Evolutionary conservation across 1,140 invertebrate species (phyloP).

Genomic region (Bactericera cockerelli): DNA sequence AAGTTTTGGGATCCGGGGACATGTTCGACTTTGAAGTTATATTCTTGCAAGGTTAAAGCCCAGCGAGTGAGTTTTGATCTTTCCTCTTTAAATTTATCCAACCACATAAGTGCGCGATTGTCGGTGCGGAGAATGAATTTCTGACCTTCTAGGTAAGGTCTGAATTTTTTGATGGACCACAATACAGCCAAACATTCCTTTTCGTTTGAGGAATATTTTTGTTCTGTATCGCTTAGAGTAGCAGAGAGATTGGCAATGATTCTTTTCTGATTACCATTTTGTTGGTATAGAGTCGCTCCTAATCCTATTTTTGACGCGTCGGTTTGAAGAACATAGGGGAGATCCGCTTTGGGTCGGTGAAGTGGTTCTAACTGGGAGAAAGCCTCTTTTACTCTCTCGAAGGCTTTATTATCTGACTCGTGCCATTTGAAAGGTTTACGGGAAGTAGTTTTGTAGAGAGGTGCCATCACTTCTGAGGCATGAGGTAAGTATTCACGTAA

Average conservation of each 20-base stretch:
- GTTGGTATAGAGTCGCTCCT: background rate
- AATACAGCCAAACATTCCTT: conserved; percentile 31
- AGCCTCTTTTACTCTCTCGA: background rate
- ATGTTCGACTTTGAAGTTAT: conserved; percentile 20
- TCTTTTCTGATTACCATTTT: background rate
- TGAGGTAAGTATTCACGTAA: background rate
- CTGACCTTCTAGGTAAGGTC: conserved; percentile 23
- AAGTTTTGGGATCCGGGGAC: conserved; percentile 17
- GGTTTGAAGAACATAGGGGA: background rate
- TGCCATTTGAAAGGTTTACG: background rate
- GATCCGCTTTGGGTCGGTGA: conserved; percentile 1
- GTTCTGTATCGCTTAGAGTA: background rate
- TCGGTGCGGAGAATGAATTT: conserved; percentile 29
- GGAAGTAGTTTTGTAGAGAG: background rate
- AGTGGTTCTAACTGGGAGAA: background rate
- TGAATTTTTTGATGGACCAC: conserved; percentile 28
- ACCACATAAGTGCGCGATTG: conserved; percentile 31
- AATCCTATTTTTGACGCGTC: background rate
- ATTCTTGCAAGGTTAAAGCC: conserved; percentile 24
- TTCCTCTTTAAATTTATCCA: conserved; percentile 29
- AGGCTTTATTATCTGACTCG: background rate
- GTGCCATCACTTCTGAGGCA: background rate
- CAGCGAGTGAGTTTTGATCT: conserved; percentile 27
- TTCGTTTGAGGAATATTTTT: conserved; percentile 22
- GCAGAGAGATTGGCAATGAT: background rate